Evolutionary conservation across 2,888 invertebrate species (phyloP), one percentile per base, ranked within the genome.

Genomic region (Aspidapion aeneum): DNA sequence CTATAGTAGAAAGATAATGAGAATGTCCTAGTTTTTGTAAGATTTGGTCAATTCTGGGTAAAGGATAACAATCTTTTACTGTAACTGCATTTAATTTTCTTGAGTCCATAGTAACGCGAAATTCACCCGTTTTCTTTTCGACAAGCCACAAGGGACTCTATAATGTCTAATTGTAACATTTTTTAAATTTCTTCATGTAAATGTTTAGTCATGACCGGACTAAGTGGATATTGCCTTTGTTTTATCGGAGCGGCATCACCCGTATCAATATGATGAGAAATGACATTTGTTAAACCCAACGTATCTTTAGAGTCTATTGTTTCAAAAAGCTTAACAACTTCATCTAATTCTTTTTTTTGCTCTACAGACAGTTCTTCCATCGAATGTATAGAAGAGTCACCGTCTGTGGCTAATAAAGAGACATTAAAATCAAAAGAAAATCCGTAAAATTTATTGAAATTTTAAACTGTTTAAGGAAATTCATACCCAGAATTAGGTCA

Each of bases 1-100:
- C 77, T 0, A 77, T 59, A 0, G 74, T 74, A 1, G 70, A 70
- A 7, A 78, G 68, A 56, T 69, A 78, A 18, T 65, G 5, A 70
- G n/a, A n/a, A n/a, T n/a, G n/a, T n/a, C n/a, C n/a, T n/a, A n/a
- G n/a, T n/a, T n/a, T n/a, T n/a, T n/a, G n/a, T n/a, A n/a, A n/a
- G n/a, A n/a, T n/a, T n/a, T n/a, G n/a, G n/a, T n/a, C n/a, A n/a
- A n/a, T n/a, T n/a, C n/a, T n/a, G n/a, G n/a, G n/a, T n/a, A n/a
- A n/a, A n/a, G n/a, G n/a, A n/a, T n/a, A n/a, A n/a, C n/a, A n/a
- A n/a, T n/a, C n/a, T n/a, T n/a, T n/a, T n/a, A n/a, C n/a, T n/a
- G n/a, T n/a, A n/a, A n/a, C n/a, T n/a, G n/a, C n/a, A n/a, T n/a
- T n/a, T n/a, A n/a, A n/a, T n/a, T n/a, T n/a, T n/a, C n/a, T n/a